Evolutionary conservation across 2,888 invertebrate species (phyloP), one percentile per base, ranked within the genome.

Genomic region (Disparrhopalites patrizii): DNA sequence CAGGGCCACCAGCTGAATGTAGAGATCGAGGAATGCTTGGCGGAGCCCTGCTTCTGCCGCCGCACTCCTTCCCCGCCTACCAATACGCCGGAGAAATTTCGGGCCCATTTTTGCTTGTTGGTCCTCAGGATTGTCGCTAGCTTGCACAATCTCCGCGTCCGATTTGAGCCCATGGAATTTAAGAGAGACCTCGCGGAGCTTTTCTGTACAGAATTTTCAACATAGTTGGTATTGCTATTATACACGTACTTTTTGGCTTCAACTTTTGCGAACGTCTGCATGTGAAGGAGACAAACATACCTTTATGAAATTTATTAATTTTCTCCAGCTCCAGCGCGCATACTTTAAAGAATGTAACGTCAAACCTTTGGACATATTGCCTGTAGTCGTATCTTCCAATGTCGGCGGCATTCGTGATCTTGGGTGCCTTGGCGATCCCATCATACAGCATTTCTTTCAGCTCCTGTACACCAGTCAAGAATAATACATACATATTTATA

Each of bases 391-490:
- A n/a, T 15, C 31, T 20, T 5, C 52, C 52, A 2, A 38, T n/a
- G 15, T 50, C 61, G n/a, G 15, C 18, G 13, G n/a, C 25, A 10
- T 1, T 27, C 4, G 13, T 18, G 1, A 55, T 55, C 15, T 40
- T 52, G 2, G 62, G 62, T 8, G 62, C 62, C 30, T 62, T 62
- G 8, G 23, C 30, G 10, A 62, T 25, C 15, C 62, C 62, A 20
- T 62, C 62, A 15, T 62, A 55, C 18, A 62, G 20, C 13, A 52
- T 31, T 27, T 62, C 40, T 55, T 30, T 62, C 23, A 62, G 20
- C 15, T 54, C 62, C 62, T 62, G 20, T 5, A 54, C 18, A 54
- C 10, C n/a, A 10, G 7, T 18, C 7, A 54, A 4, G 8, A 10
- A 25, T 10, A 10, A 7, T n/a, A n/a, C n/a, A n/a, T n/a, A n/a